These are phyloP conservation scores for Enchytraeus crypticus DNA, from an alignment of 2,888 invertebrate species.

Conservation along the genomic window DNA sequence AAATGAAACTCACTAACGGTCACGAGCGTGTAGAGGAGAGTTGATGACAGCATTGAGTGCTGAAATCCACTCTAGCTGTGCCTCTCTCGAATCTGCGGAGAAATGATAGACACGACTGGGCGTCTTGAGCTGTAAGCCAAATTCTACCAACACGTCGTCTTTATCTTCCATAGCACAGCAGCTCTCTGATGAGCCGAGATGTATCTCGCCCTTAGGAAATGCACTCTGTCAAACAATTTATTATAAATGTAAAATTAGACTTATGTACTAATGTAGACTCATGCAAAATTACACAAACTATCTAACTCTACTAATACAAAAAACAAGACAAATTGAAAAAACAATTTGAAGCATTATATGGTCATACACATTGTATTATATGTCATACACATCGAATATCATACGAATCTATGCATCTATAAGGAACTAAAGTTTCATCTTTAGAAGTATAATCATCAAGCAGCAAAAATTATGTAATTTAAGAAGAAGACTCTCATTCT, in stretches of 20 bases:
- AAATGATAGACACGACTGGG: conserved; percentile 73
- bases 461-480: background rate
- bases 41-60: conserved; percentile 4
- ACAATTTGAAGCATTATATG: too few species aligned
- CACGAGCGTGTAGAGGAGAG: background rate
- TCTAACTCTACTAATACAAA: background rate
- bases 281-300: too few species aligned
- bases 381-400: background rate
- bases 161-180: conserved; percentile 65
- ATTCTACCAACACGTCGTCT: conserved; percentile 60
- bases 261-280: background rate
- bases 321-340: too few species aligned
- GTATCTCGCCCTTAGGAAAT: conserved; percentile 82
- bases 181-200: conserved; percentile 68
- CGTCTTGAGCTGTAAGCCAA: conserved; percentile 71
- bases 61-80: conserved; percentile 71
- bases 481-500: background rate
- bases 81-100: conserved; percentile 67
- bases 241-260: background rate
- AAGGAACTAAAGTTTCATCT: too few species aligned
- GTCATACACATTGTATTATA: background rate
- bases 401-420: background rate
- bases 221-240: conserved; percentile 57
- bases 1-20: too few species aligned
- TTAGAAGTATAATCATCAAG: background rate